Evolutionary conservation across 2,888 invertebrate species (phyloP), one percentile per base, ranked within the genome.

Genomic region (Gortyna flavago): DNA sequence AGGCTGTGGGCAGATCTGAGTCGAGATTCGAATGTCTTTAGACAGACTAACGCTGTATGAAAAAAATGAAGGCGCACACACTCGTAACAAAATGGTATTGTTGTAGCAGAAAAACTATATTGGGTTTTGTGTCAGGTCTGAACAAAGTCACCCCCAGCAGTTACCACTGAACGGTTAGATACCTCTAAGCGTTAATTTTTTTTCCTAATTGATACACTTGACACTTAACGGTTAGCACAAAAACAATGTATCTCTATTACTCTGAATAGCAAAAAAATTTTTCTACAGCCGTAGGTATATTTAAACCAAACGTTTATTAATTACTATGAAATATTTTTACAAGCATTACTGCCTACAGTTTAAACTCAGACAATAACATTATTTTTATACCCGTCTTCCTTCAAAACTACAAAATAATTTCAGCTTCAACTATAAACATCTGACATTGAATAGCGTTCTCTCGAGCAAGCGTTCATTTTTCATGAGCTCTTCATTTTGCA

Each of bases 401-500:
- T 21, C 21, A 41, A 3, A 41, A 62, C 62, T 77, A 51, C 29
- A 51, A 78, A 78, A 7, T 35, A 48, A 80, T 69, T 64, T 51
- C 59, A 69, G 79, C 44, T 65, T 70, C 44, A 70, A 41, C 11
- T 59, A 44, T 84, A 69, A 61, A 83, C 78, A 54, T 83, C 62
- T 41, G 18, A 66, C 69, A 44, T 32, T 84, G 79, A 84, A 80
- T 66, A 80, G 84, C 51, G 59, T 13, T 61, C 59, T 57, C 48
- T 38, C 32, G 29, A 64, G 68, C 51, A 6, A 78, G 38, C 65
- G 62, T 59, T 82, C 70, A 82, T 74, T 80, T 65, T 57, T 79
- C 84, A 79, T 69, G 81, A 85, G 72, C 61, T 69, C 61, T 66
- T 83, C 73, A 70, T 80, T 79, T 84, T 57, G 48, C 38, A 44